A percentile compares a stretch with the other conserved stretches of the same genome.
Evolutionary conservation across 1,140 invertebrate species (phyloP).

Genomic region (Tetragonula clypearis): DNA sequence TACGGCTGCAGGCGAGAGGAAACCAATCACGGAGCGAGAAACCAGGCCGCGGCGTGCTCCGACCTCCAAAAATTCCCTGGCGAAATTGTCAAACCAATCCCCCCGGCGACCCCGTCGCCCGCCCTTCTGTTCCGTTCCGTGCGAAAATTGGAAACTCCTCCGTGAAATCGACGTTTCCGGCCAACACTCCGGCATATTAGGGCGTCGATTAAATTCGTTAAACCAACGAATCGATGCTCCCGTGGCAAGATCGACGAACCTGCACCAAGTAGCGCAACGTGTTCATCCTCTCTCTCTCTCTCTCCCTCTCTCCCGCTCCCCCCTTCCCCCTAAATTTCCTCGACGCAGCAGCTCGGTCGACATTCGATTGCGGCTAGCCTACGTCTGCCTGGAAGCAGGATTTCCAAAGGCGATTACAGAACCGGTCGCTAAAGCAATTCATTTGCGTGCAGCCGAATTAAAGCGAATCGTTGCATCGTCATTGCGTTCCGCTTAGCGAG

Average conservation of each 20-base stretch:
- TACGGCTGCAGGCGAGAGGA: not conserved
- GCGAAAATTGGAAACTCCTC: constrained; percentile 21
- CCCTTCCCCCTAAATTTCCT: constrained; percentile 34
- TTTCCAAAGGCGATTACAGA: constrained; percentile 66
- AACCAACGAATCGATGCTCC: constrained; percentile 14
- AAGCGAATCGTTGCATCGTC: constrained; percentile 54
- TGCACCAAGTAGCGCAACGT: not conserved
- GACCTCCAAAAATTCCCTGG: not conserved
- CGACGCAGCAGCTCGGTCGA: constrained; percentile 37
- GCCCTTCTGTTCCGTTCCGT: not conserved
- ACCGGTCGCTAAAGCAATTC: constrained; percentile 61
- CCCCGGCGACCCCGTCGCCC: no score
- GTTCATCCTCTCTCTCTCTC: not conserved
- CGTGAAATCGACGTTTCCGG: constrained; percentile 5
- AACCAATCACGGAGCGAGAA: constrained; percentile 16
- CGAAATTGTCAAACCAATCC: constrained; percentile 16
- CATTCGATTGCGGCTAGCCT: constrained; percentile 57
- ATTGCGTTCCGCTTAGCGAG: constrained; percentile 25
- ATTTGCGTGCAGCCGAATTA: constrained; percentile 62
- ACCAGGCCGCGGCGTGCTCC: not conserved
- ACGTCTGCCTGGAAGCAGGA: constrained; percentile 38
- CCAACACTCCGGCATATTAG: not conserved
- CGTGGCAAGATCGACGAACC: not conserved
- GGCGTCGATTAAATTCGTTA: constrained; percentile 33
- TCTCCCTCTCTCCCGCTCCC: no score